Percentiles rank a stretch among this genome's conserved stretches.
Conservation (phyloP, 2,113 vertebrate species). For the Nettapus auritus region DNA sequence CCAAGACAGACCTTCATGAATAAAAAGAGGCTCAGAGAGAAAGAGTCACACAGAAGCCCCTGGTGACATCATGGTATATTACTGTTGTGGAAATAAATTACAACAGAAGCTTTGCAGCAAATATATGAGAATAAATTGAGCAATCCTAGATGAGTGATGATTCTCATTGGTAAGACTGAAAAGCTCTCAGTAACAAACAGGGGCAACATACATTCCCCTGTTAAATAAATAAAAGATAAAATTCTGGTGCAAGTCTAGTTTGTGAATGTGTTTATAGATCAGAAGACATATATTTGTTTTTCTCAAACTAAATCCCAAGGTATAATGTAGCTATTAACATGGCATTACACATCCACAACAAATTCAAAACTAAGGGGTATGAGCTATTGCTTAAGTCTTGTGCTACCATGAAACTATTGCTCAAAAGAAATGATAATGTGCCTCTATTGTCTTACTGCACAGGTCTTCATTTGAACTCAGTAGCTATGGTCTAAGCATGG, state of each 20-base stretch:
- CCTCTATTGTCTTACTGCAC: background rate
- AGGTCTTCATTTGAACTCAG: rapidly evolving
- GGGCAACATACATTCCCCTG: background rate
- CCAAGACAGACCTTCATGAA: background rate
- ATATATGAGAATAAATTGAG: background rate
- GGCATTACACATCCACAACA: background rate
- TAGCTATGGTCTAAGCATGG: background rate
- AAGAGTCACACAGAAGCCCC: background rate
- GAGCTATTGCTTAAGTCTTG: background rate
- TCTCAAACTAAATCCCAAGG: background rate
- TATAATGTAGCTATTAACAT: background rate
- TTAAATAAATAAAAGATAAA: background rate
- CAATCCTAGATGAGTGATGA: background rate
- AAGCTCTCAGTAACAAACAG: background rate
- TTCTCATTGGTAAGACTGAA: background rate
- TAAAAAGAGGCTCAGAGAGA: background rate
- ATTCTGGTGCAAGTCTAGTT: background rate
- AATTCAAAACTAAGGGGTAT: background rate
- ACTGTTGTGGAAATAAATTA: background rate
- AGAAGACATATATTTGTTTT: background rate
- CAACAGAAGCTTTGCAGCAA: background rate
- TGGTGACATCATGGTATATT: background rate
- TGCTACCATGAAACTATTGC: background rate
- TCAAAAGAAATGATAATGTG: background rate
- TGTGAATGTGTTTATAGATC: background rate